phyloP scores from a whole-genome alignment of 2,797 vertebrate genomes.

The Myotis planiceps region DNA sequence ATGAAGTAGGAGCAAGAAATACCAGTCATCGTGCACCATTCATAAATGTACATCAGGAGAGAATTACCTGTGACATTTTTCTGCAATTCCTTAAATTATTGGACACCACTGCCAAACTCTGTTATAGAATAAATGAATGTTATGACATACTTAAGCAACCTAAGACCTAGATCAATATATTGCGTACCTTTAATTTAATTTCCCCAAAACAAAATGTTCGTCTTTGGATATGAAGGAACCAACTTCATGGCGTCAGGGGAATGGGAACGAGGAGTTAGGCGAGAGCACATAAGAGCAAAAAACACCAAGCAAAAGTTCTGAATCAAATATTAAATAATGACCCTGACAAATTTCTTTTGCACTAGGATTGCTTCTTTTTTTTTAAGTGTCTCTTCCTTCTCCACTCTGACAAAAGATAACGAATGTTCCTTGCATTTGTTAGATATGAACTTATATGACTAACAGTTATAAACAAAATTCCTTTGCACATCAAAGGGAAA shows the following conservation, averaged over 20 bases:
- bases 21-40: conserved; percentile 56
- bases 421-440: conserved; percentile 24
- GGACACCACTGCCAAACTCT: conserved; percentile 7
- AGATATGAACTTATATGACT: conserved; percentile 55
- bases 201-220: conserved; percentile 45
- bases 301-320: background rate
- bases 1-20: conserved; percentile 66
- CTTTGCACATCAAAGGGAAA: conserved; percentile 72
- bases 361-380: background rate
- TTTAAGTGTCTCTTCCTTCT: conserved; percentile 24
- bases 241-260: background rate
- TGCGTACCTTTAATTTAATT: background rate
- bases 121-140: conserved; percentile 11
- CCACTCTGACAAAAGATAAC: conserved; percentile 58
- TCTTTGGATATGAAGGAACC: background rate
- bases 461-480: conserved; percentile 73
- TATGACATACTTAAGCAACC: background rate
- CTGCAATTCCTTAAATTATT: conserved; percentile 38
- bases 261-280: background rate
- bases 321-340: conserved; percentile 19
- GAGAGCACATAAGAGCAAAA: background rate
- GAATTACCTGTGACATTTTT: background rate
- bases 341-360: conserved; percentile 19
- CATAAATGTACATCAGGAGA: conserved; percentile 64
- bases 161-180: background rate